phyloP scores from a whole-genome alignment of 2,888 invertebrate species.

The Melipona beecheii region DNA sequence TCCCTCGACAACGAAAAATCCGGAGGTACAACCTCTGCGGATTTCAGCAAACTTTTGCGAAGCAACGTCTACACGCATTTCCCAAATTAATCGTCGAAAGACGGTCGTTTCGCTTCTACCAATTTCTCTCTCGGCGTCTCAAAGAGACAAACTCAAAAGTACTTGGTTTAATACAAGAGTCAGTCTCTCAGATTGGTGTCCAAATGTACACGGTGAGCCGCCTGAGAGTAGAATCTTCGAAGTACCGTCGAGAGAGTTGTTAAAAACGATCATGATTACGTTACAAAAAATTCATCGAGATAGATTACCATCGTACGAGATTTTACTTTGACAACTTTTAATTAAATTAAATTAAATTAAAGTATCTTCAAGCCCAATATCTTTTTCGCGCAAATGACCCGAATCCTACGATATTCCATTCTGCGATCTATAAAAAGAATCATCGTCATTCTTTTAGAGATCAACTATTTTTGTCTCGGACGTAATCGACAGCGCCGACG shows the following conservation, averaged over 20 bases:
- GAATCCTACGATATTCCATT: too few species aligned
- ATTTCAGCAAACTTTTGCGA: neutral
- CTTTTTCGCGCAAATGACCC: too few species aligned
- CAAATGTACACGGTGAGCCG: neutral
- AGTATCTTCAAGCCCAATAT: too few species aligned
- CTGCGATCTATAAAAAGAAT: too few species aligned
- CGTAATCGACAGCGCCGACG: neutral
- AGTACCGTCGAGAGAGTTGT: neutral
- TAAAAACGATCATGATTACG: too few species aligned
- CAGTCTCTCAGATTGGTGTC: neutral
- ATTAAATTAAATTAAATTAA: too few species aligned
- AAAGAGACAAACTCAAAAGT: neutral
- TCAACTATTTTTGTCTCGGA: neutral
- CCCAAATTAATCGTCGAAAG: neutral
- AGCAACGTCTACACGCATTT: too few species aligned
- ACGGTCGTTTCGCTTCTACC: neutral
- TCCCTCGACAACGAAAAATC: neutral
- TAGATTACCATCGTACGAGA: too few species aligned
- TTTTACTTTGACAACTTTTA: too few species aligned
- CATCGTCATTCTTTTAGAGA: too few species aligned
- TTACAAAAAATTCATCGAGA: too few species aligned
- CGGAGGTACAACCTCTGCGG: too few species aligned
- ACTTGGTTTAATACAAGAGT: neutral
- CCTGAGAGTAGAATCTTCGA: neutral
- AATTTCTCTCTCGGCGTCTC: neutral